phyloP scores from a whole-genome alignment of 2,113 vertebrate species.

The Phyllostomus discolor region DNA sequence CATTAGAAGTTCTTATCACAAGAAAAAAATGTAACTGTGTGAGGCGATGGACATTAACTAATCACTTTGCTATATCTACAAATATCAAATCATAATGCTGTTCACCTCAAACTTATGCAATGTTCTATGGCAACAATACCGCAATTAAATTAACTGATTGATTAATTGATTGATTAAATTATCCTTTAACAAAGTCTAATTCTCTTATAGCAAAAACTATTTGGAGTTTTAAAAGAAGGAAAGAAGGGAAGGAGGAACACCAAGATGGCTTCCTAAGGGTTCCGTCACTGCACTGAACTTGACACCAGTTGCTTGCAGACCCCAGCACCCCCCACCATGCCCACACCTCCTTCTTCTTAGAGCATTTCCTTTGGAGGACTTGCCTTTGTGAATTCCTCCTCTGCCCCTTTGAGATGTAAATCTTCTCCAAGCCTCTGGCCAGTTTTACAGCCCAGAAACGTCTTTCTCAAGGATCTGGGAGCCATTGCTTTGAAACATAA shows the following conservation, averaged over 20 bases:
- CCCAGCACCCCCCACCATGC: not conserved
- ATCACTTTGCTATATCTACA: not conserved
- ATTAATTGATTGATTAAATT: no score
- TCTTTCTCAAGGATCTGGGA: not conserved
- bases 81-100: not conserved
- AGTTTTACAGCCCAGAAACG: not conserved
- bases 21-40: not conserved
- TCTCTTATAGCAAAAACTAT: not conserved
- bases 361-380: not conserved
- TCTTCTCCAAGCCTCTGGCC: not conserved
- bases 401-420: not conserved
- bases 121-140: not conserved
- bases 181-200: not conserved
- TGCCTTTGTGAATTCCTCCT: not conserved
- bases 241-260: fast-evolving
- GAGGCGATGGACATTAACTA: not conserved
- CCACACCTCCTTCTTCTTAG: not conserved
- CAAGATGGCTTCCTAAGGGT: fast-evolving
- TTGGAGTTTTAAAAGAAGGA: not conserved
- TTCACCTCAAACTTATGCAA: not conserved
- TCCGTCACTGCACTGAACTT: not conserved
- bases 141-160: no score
- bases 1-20: not conserved
- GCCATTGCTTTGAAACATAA: not conserved
- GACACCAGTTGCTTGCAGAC: not conserved